Evolutionary conservation across 1,140 invertebrate genomes (phyloP).

Genomic region (Oedothorax gibbosus): DNA sequence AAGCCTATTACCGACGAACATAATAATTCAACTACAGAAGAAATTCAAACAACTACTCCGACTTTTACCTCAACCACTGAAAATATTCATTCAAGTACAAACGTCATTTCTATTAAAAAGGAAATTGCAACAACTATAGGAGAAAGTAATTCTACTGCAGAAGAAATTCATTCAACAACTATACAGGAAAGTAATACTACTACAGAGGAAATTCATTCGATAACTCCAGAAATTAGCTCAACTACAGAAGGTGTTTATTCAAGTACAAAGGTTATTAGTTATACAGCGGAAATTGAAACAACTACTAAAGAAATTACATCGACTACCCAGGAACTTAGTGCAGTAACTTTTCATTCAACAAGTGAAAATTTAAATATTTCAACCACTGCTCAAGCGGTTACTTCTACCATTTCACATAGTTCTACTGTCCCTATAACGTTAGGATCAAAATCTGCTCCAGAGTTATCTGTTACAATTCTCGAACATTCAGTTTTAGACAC

Average conservation of each 20-base stretch:
- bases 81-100: background rate
- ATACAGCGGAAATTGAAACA: background rate
- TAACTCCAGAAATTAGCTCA: background rate
- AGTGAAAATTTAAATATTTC: background rate
- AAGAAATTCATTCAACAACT: background rate
- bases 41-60: background rate
- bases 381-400: background rate
- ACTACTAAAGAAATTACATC: background rate
- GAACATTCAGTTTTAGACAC: constrained; percentile 2
- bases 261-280: background rate
- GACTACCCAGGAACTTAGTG: no score
- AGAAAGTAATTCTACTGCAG: background rate
- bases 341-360: no score
- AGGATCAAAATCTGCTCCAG: background rate
- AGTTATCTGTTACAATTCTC: constrained; percentile 5
- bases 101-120: background rate
- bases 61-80: background rate
- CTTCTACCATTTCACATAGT: background rate
- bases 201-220: background rate
- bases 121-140: background rate
- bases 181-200: background rate
- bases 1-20: background rate
- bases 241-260: background rate
- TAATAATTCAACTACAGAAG: background rate
- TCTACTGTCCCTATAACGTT: background rate